Evolutionary conservation across 2,797 vertebrate species (phyloP), one percentile per base, ranked within the genome.

Genomic region (Myotis planiceps): DNA sequence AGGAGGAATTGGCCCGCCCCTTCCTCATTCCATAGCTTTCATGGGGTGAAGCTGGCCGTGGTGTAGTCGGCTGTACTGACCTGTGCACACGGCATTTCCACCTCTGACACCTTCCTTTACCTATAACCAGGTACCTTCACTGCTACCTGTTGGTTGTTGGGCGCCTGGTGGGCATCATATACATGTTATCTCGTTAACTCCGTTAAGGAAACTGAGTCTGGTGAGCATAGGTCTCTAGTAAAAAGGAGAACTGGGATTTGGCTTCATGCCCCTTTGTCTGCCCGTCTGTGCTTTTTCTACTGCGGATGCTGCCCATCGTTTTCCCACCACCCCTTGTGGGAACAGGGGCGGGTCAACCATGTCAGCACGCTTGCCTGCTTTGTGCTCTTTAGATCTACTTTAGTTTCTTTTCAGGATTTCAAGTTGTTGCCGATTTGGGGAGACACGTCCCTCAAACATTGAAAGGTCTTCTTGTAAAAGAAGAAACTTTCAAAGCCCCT

Each of bases 221-320:
- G 21, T 58, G 19, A 49, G 13, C 6, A 0, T 2, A 21, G 18
- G 42, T 9, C 3, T 68, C 39, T 27, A 3, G 14, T 4, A 23
- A 49, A 29, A 2, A 3, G 49, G 47, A 55, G 34, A 72, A 15
- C 25, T 21, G 34, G 42, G 63, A 39, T 47, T 66, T 0, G 3
- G 27, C 27, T 27, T 83, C 15, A 19, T 45, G 32, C 45, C 42
- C 72, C 9, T 27, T 34, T 47, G 32, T 37, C 65, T 80, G 63
- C 60, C 23, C 27, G 0, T 3, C 45, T 32, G 37, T 16, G 29
- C 9, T 45, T 49, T 83, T 65, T 3, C 58, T 69, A 5, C 49
- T 0, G 0, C 0, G 4, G 25, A 18, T 1, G 5, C 32, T 18
- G 10, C 25, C 8, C 0, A 0, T 53, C 8, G 4, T 39, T 89